Evolutionary conservation across 1,140 invertebrate genomes (phyloP), one percentile per base, ranked within the genome.

Genomic region (Calosoma granatense): DNA sequence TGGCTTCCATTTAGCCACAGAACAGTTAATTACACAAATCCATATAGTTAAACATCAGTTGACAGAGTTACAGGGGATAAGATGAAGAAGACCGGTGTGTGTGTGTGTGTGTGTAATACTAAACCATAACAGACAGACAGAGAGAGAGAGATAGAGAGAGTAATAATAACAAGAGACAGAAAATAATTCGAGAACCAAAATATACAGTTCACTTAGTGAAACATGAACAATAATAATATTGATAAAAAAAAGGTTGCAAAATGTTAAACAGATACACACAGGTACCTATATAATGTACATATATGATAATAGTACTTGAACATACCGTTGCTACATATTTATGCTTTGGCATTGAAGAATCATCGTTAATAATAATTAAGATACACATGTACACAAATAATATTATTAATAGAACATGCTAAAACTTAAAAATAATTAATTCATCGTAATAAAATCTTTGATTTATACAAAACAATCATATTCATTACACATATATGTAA

Each of bases 281-380:
- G n/a, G n/a, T n/a, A n/a, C n/a, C n/a, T n/a, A n/a, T n/a, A n/a
- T n/a, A n/a, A n/a, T n/a, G n/a, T n/a, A n/a, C n/a, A n/a, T n/a
- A n/a, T n/a, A n/a, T n/a, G n/a, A n/a, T n/a, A n/a, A n/a, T n/a
- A n/a, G n/a, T n/a, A n/a, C n/a, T 36, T 36, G 26, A 36, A 36
- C 6, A 36, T n/a, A n/a, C 26, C 6, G n/a, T n/a, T 59, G n/a
- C 58, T 59, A 60, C 56, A 58, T 63, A 60, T 63, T 58, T 61
- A 63, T 63, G 65, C 67, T 70, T 70, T 70, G 69, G 69, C 67
- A 67, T 68, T 65, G 41, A 57, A 53, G 56, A 36, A 26, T 39
- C 19, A 53, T 20, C 22, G 14, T 36, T 30, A 57, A 43, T 52
- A 43, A 43, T 58, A 58, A 54, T 47, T 22, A 58, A n/a, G n/a